Conservation (phyloP, 2,888 invertebrate genomes). For the Caenorhabditis virilis region DNA sequence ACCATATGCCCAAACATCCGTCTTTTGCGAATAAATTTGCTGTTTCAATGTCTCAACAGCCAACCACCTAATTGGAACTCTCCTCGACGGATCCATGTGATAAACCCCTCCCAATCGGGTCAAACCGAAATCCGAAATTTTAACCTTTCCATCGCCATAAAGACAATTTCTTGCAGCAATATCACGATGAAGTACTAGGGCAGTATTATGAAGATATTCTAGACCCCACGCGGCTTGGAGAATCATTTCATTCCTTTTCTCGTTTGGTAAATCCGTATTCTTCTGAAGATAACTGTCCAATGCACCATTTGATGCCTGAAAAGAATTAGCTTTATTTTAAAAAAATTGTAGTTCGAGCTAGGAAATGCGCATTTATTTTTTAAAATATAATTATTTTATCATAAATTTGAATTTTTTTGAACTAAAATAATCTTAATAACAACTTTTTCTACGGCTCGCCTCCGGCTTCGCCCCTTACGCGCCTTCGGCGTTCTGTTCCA, state of each 20-base stretch:
- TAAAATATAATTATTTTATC: no score
- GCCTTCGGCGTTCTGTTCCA: no score
- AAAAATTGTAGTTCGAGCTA: no score
- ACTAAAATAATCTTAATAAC: no score
- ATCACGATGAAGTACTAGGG: slow-evolving; percentile 46
- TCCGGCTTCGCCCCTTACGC: no score
- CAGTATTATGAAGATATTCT: slow-evolving; percentile 50
- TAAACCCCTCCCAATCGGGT: slow-evolving; percentile 25
- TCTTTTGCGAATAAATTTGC: slow-evolving; percentile 34
- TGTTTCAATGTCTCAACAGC: slow-evolving; percentile 38
- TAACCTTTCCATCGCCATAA: slow-evolving; percentile 40
- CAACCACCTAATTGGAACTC: slow-evolving; percentile 43
- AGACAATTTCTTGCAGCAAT: slow-evolving; percentile 50
- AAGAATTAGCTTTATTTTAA: no score
- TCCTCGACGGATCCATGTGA: slow-evolving; percentile 38
- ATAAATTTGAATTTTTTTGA: no score
- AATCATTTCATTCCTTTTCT: slow-evolving; percentile 47
- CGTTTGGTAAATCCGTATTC: slow-evolving; percentile 22
- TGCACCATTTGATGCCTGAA: slow-evolving; percentile 41
- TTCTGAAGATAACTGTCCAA: slow-evolving; percentile 50
- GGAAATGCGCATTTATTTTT: not conserved
- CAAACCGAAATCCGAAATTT: slow-evolving; percentile 46
- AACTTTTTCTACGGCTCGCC: no score
- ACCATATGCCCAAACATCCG: slow-evolving; percentile 50
- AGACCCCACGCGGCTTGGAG: slow-evolving; percentile 52